phyloP scores from a whole-genome alignment of 2,888 invertebrate genomes.

The Clitarchus hookeri region DNA sequence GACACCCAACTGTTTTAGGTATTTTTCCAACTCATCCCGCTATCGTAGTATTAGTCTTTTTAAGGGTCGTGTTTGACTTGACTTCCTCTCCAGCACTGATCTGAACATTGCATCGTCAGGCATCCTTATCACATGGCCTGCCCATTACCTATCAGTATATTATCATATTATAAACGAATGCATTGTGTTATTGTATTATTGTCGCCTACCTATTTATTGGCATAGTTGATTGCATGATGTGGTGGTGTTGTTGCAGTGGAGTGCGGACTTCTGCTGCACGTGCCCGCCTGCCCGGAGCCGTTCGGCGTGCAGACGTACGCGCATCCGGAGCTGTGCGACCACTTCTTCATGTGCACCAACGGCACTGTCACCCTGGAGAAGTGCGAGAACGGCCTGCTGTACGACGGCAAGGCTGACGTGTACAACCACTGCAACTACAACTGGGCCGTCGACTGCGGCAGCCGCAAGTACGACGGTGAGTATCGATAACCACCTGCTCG shows the following conservation, averaged over 20 bases:
- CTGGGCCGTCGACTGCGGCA: constrained; percentile 89
- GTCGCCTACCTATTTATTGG: too few species aligned
- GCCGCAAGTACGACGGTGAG: constrained; percentile 75
- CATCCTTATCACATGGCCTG: too few species aligned
- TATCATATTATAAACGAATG: too few species aligned
- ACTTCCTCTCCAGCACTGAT: too few species aligned
- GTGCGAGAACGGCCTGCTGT: constrained; percentile 89
- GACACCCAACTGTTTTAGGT: too few species aligned
- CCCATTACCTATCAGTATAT: too few species aligned
- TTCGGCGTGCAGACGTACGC: constrained; percentile 82
- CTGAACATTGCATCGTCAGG: too few species aligned
- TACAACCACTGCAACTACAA: constrained; percentile 93
- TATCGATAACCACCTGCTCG: neutral
- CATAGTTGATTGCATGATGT: neutral
- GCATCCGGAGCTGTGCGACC: constrained; percentile 84
- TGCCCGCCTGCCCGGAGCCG: constrained; percentile 79
- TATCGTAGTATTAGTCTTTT: too few species aligned
- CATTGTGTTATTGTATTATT: too few species aligned
- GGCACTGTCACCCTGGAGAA: constrained; percentile 87
- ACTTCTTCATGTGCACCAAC: constrained; percentile 90
- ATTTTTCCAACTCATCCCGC: too few species aligned
- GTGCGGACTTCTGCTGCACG: constrained; percentile 63
- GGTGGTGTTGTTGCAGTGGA: constrained; percentile 35
- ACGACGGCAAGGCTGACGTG: constrained; percentile 86
- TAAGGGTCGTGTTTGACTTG: too few species aligned